These are phyloP conservation scores for Meteorus cinctellus DNA, from an alignment of 2,888 invertebrate genomes.

Conservation along the genomic window DNA sequence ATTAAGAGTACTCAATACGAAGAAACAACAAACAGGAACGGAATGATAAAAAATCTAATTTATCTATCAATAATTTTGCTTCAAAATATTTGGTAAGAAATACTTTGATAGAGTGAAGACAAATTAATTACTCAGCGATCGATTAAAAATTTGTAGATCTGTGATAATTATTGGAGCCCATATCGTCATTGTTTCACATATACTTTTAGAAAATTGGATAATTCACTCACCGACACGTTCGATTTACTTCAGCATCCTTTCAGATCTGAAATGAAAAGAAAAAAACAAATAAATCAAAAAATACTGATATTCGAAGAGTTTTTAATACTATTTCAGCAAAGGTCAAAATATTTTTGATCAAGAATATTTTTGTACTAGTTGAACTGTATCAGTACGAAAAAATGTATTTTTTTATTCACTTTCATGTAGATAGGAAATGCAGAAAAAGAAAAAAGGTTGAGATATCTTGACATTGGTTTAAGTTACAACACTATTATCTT, in stretches of 20 bases:
- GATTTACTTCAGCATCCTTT: not conserved
- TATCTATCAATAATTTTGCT: no score
- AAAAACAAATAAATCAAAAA: not conserved
- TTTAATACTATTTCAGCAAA: not conserved
- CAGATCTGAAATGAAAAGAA: not conserved
- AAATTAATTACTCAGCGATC: no score
- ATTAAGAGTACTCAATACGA: no score
- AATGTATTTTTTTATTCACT: no score
- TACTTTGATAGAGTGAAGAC: no score
- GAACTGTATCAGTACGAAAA: no score
- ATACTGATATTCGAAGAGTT: not conserved
- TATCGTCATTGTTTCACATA: not conserved
- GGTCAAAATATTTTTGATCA: no score
- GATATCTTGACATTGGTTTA: slow-evolving; percentile 27
- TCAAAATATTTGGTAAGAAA: no score
- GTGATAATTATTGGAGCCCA: not conserved
- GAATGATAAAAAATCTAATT: no score
- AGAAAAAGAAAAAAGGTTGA: not conserved
- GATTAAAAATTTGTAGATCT: no score
- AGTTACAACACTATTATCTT: slow-evolving; percentile 51
- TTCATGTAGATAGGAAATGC: not conserved
- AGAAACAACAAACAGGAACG: no score
- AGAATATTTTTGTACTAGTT: no score
- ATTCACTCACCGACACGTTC: not conserved
- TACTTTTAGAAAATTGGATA: not conserved